Conservation (phyloP, 2,888 invertebrate species). For the Malachius bipustulatus region DNA sequence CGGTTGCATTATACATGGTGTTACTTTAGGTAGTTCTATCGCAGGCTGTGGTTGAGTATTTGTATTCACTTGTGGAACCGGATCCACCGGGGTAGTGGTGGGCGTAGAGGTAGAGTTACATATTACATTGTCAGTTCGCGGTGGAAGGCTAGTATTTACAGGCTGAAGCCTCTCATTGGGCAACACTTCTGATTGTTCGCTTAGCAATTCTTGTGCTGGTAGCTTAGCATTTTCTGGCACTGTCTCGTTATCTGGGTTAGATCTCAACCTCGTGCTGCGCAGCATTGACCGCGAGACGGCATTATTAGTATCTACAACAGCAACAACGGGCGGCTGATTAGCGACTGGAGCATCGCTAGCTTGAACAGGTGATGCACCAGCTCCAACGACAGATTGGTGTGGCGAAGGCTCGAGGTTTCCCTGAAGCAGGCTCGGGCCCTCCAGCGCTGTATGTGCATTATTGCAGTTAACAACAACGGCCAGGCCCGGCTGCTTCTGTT, state of each 20-base stretch:
- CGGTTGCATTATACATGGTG: constrained; percentile 40
- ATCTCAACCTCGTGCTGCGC: constrained; percentile 8
- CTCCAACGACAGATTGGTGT: too few species aligned
- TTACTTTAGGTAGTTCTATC: not conserved
- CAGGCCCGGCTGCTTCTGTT: constrained; percentile 21
- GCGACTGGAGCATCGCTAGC: constrained; percentile 47
- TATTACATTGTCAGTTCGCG: too few species aligned
- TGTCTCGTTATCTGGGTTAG: constrained; percentile 7
- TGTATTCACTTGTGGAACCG: not conserved
- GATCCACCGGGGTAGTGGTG: too few species aligned
- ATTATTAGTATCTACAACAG: constrained; percentile 31
- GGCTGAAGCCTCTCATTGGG: not conserved
- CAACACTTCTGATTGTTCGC: not conserved
- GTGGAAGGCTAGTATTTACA: not conserved
- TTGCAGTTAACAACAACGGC: constrained; percentile 20
- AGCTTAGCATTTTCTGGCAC: constrained; percentile 2
- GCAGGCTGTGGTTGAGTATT: not conserved
- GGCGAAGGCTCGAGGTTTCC: too few species aligned
- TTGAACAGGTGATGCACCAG: constrained; percentile 50
- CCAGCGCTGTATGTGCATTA: constrained; percentile 23
- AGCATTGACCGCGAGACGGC: not conserved
- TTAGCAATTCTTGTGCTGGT: too few species aligned
- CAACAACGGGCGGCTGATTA: constrained; percentile 4
- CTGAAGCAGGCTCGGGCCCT: too few species aligned
- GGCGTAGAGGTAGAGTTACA: too few species aligned